A percentile compares a stretch with the other conserved stretches of the same genome.
These are phyloP conservation scores for Luidia sarsii DNA, from an alignment of 53 echinoderm and acorn worm species.

Conservation along the genomic window DNA sequence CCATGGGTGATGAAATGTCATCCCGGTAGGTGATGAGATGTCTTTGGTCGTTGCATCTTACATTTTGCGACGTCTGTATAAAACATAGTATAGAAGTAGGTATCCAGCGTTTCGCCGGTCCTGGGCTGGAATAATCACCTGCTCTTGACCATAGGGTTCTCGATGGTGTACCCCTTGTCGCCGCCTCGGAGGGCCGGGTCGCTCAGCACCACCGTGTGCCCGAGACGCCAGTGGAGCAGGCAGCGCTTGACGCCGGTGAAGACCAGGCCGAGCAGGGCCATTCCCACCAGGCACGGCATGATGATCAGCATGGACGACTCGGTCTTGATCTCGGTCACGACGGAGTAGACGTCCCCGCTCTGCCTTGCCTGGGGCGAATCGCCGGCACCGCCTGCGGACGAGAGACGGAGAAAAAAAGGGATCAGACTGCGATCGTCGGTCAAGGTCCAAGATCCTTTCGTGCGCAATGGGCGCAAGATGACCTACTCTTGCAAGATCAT, in stretches of 20 bases:
- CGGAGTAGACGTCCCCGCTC: background rate
- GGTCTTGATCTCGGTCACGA: background rate
- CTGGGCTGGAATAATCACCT: too few relatives aligned
- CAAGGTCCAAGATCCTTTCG: too few relatives aligned
- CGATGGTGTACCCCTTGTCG: conserved; percentile 36
- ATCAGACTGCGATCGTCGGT: too few relatives aligned
- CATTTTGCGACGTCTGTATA: too few relatives aligned
- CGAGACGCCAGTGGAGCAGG: conserved; percentile 5
- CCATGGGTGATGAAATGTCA: too few relatives aligned
- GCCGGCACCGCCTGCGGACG: background rate
- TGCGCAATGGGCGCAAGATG: too few relatives aligned
- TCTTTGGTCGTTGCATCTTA: too few relatives aligned
- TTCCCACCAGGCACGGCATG: conserved; percentile 26
- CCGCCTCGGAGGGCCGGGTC: background rate
- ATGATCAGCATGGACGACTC: conserved; percentile 25
- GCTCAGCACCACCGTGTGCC: conserved; percentile 1
- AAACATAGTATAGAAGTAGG: too few relatives aligned
- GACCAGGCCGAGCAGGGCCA: conserved; percentile 33
- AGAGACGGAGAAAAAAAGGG: background rate
- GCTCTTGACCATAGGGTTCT: conserved; percentile 37
- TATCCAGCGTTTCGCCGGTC: too few relatives aligned
- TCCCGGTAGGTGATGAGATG: too few relatives aligned
- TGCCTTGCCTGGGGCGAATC: background rate
- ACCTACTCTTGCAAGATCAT: too few relatives aligned
- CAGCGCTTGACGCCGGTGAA: conserved; percentile 34